Base-by-base conservation (phyloP, 2,888 invertebrate species). In the Celastrina argiolus region DNA sequence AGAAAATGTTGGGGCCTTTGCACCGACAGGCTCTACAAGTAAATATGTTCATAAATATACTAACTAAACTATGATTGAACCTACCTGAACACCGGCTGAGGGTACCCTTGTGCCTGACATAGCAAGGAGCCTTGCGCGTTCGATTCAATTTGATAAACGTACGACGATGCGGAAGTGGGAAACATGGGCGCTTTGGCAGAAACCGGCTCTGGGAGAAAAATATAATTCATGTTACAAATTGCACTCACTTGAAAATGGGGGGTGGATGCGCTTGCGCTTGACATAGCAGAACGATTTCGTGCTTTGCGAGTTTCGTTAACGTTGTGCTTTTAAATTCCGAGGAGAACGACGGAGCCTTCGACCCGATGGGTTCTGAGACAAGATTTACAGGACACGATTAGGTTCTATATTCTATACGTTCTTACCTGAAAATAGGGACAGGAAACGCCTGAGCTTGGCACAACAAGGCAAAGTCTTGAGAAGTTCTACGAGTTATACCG, bases 381-480 rank as follows among this genome's bases (percentile, higher is more conserved):
- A 76, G 26, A 76, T 59, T 66, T 69, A 67, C 51, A 65, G 65
- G 70, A 39, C 68, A 68, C 70, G 67, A 42, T 69, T 59, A 61
- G 26, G 56, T 12, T 58, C 14, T 68, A 41, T 68, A 63, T 69
- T 69, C 72, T 67, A 59, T 59, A 18, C n/a, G 31, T 36, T 67
- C 87, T 89, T 84, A 91, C 89, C 90, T 91, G 88, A 90, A 91
- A 74, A 85, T 76, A 74, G 94, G 93, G 79, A 94, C 93, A 75
- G 96, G 96, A 84, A 93, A 95, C 75, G 94, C 96, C 92, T 96
- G 96, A 73, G 95, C 95, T 82, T 94, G 95, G 83, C 95, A 96
- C 79, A 95, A 92, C 74, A 95, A 84, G 64, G 94, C 94, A 81
- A 96, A 93, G 78, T 93, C 92, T 78, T 93, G 93, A 73, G 92